These are phyloP conservation scores for Seira sanloemensis DNA, from an alignment of 2,888 invertebrate species.

Conservation along the genomic window DNA sequence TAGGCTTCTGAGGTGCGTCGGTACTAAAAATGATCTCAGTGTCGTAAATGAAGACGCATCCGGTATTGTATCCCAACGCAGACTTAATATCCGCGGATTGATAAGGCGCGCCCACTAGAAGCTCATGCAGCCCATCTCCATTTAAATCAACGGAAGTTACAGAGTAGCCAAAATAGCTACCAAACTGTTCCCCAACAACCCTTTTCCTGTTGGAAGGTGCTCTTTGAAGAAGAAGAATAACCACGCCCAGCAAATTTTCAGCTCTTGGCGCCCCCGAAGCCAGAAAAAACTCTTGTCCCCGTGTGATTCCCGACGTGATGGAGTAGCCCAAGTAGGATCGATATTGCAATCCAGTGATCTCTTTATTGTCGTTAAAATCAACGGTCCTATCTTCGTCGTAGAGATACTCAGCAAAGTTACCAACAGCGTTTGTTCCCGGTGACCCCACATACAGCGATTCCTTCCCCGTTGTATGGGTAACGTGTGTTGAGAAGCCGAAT, in stretches of 20 bases:
- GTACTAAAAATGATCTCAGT: too few species aligned
- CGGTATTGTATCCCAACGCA: conserved; percentile 19
- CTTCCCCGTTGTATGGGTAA: too few species aligned
- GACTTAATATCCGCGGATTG: not conserved
- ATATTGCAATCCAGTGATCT: not conserved
- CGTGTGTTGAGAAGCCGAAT: too few species aligned
- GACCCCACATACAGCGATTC: too few species aligned
- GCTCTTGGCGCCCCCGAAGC: conserved; percentile 61
- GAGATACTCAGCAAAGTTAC: too few species aligned
- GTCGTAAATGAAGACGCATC: conserved; percentile 49
- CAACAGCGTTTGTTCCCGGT: too few species aligned
- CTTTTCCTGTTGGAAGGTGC: not conserved
- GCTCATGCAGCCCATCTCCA: conserved; percentile 57
- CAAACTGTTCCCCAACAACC: conserved; percentile 38
- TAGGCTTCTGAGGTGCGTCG: not conserved
- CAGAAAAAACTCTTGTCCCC: not conserved
- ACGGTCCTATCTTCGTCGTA: too few species aligned
- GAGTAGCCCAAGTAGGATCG: conserved; percentile 43
- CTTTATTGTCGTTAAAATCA: too few species aligned
- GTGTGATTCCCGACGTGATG: conserved; percentile 45
- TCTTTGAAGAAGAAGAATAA: conserved; percentile 21
- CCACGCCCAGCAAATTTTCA: not conserved
- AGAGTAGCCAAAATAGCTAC: conserved; percentile 64
- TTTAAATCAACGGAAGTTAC: conserved; percentile 55
- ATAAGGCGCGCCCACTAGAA: conserved; percentile 62